phyloP scores from a whole-genome alignment of 1,140 invertebrate species.

The Drosophila virilis region DNA sequence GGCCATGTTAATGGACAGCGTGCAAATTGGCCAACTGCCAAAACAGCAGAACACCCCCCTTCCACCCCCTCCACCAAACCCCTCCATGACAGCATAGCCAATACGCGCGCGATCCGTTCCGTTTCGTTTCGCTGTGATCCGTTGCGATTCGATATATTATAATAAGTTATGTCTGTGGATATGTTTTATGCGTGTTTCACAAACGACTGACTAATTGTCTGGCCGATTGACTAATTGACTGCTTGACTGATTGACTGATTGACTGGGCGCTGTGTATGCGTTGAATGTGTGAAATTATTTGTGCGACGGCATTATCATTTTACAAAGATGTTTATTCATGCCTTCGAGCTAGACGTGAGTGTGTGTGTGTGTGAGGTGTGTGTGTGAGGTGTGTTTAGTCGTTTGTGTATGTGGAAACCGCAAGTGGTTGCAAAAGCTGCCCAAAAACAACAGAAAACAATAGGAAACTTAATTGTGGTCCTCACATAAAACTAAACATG shows the following conservation, averaged over 20 bases:
- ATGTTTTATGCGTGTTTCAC: constrained; percentile 43
- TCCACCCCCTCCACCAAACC: neutral
- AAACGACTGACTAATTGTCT: constrained; percentile 33
- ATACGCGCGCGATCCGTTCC: neutral
- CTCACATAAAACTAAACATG: constrained; percentile 49
- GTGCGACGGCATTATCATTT: constrained; percentile 77
- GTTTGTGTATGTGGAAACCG: constrained; percentile 30
- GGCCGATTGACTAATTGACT: constrained; percentile 11
- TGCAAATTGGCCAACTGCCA: constrained; percentile 72
- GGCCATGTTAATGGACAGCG: constrained; percentile 73
- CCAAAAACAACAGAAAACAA: constrained; percentile 9
- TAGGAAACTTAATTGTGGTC: constrained; percentile 38
- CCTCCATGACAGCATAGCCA: neutral
- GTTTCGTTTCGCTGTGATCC: no score
- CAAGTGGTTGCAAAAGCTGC: constrained; percentile 25
- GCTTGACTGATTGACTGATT: constrained; percentile 1
- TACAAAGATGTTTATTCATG: constrained; percentile 82
- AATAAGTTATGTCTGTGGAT: constrained; percentile 30
- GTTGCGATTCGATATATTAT: constrained; percentile 4
- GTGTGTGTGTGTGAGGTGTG: neutral
- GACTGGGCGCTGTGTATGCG: constrained; percentile 58
- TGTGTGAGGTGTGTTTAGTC: neutral
- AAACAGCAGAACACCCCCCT: neutral
- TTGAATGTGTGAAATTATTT: constrained; percentile 78
- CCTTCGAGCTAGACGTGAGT: neutral